Evolutionary conservation across 1,140 invertebrate genomes (phyloP).

Genomic region (Heliconius eleuchia): DNA sequence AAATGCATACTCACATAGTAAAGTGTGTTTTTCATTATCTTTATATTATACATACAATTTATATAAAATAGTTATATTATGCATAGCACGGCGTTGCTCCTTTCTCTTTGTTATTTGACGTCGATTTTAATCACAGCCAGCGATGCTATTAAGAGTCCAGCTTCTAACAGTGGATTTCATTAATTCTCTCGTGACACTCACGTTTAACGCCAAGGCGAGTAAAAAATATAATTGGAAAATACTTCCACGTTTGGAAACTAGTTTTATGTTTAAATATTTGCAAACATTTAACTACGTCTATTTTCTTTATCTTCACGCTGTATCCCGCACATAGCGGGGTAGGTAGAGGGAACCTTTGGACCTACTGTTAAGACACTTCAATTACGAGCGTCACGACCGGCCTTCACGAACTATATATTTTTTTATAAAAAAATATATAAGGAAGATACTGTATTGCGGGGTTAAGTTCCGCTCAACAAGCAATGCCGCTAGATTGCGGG

Average conservation of each 20-base stretch:
- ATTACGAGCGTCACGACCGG: too few species aligned
- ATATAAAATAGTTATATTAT: neutral
- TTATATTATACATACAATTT: neutral
- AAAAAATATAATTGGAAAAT: neutral
- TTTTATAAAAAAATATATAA: too few species aligned
- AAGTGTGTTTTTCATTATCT: neutral
- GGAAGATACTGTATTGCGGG: too few species aligned
- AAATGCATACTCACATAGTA: too few species aligned
- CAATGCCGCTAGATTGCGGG: too few species aligned
- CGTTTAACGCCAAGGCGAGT: neutral
- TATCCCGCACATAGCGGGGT: too few species aligned
- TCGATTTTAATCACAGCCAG: conserved; percentile 12
- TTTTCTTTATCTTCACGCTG: too few species aligned
- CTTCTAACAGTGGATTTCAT: conserved; percentile 8
- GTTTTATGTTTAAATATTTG: neutral
- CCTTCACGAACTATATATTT: too few species aligned
- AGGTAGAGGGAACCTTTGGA: too few species aligned
- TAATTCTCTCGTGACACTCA: conserved; percentile 17
- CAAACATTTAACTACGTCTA: too few species aligned
- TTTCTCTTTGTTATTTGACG: neutral
- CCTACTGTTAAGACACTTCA: too few species aligned
- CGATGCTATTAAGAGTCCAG: conserved; percentile 11
- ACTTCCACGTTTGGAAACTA: neutral
- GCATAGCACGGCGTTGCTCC: neutral
- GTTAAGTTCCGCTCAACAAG: too few species aligned